These are phyloP conservation scores for Caenorhabditis plicata DNA, from an alignment of 2,888 invertebrate species.

Conservation along the genomic window DNA sequence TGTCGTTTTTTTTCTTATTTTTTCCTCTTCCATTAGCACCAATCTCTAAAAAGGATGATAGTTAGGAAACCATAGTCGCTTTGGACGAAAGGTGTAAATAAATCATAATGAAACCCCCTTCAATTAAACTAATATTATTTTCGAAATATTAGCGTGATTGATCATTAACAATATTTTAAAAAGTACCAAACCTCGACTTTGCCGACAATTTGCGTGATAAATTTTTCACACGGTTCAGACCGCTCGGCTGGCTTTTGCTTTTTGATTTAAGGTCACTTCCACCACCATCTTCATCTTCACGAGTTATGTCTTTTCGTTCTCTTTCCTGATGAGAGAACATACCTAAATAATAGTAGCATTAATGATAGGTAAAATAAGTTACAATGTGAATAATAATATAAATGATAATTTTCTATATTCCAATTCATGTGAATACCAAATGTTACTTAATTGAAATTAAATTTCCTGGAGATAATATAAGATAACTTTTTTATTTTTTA, in stretches of 20 bases:
- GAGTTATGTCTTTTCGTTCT: constrained; percentile 11
- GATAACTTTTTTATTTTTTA: not conserved
- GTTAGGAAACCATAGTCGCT: not conserved
- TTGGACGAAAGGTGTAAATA: too few relatives aligned
- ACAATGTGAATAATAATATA: not conserved
- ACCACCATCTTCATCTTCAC: constrained; percentile 22
- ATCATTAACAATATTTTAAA: too few relatives aligned
- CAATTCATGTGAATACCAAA: too few relatives aligned
- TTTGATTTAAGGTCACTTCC: constrained; percentile 43
- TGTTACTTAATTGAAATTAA: too few relatives aligned
- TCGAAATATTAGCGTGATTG: too few relatives aligned
- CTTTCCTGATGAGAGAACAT: constrained; percentile 29
- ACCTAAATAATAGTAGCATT: constrained; percentile 3
- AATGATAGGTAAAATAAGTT: not conserved
- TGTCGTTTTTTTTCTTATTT: too few relatives aligned
- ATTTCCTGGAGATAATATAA: not conserved
- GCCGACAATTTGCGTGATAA: constrained; percentile 55
- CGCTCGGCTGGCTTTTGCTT: constrained; percentile 57
- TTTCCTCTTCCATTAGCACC: too few relatives aligned
- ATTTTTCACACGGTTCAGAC: constrained; percentile 58
- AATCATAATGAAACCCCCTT: too few relatives aligned
- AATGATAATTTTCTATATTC: too few relatives aligned
- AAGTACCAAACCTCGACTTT: constrained; percentile 40
- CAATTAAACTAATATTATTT: too few relatives aligned
- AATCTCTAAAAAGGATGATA: too few relatives aligned